Percentiles rank a stretch among this genome's conserved stretches.
phyloP scores from a whole-genome alignment of 2,797 vertebrate species.

The Gallinago nigripennis region DNA sequence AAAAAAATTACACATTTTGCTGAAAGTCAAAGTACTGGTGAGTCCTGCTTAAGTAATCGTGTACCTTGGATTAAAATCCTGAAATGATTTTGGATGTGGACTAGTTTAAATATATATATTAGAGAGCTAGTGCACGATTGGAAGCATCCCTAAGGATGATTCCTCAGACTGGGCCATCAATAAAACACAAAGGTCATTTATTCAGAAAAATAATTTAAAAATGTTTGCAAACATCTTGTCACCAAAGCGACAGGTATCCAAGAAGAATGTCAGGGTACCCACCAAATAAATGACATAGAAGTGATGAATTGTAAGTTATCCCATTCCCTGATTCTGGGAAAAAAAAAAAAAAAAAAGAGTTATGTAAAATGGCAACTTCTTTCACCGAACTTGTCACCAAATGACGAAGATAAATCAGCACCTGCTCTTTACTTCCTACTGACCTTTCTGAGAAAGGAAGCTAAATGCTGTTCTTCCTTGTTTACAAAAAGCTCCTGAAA shows the following conservation, averaged over 20 bases:
- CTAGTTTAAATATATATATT: neutral
- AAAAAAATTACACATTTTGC: neutral
- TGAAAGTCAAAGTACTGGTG: neutral
- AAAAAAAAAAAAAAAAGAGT: neutral
- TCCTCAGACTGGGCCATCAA: neutral
- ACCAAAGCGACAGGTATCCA: neutral
- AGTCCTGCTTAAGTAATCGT: neutral
- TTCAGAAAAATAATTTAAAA: neutral
- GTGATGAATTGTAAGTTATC: neutral
- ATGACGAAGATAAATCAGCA: neutral
- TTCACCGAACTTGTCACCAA: neutral
- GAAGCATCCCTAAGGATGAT: neutral
- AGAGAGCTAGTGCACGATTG: neutral
- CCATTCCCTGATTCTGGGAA: neutral
- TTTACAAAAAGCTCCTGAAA: neutral
- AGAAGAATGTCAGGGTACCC: neutral
- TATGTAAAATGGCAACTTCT: neutral
- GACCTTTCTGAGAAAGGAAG: neutral
- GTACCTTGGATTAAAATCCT: neutral
- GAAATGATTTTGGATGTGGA: neutral
- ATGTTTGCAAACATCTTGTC: neutral
- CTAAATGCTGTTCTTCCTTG: neutral
- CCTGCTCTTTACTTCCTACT: neutral
- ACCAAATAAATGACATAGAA: neutral
- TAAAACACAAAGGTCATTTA: constrained; percentile 4